Conservation (phyloP, 2,797 vertebrate genomes). For the Lithobates sylvaticus region DNA sequence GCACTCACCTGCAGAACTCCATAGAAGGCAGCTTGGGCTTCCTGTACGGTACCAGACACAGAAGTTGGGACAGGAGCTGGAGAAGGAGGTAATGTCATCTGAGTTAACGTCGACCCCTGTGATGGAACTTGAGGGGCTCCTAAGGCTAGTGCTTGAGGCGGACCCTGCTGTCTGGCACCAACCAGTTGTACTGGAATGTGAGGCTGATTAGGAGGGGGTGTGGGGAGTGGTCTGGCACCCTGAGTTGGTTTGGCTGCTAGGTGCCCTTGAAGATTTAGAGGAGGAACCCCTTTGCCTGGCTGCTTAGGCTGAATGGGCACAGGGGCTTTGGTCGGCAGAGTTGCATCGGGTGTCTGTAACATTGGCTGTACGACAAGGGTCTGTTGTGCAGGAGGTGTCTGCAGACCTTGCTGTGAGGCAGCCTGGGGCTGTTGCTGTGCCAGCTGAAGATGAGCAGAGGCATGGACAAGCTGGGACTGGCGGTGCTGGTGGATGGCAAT, state of each 20-base stretch:
- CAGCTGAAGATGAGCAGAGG: constrained; percentile 79
- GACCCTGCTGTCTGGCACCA: constrained; percentile 88
- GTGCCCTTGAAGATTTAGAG: constrained; percentile 54
- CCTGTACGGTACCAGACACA: constrained; percentile 40
- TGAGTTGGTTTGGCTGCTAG: constrained; percentile 52
- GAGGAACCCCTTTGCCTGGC: constrained; percentile 70
- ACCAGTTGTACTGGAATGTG: constrained; percentile 96
- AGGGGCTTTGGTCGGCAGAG: constrained; percentile 79
- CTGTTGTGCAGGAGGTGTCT: constrained; percentile 77
- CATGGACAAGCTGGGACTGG: constrained; percentile 82
- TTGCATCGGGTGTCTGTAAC: constrained; percentile 80
- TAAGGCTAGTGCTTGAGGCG: constrained; percentile 86
- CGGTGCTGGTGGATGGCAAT: constrained; percentile 83
- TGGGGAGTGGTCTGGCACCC: constrained; percentile 71
- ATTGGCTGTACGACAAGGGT: constrained; percentile 95
- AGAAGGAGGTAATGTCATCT: constrained; percentile 48
- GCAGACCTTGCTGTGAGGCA: constrained; percentile 74
- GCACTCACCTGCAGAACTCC: constrained; percentile 54
- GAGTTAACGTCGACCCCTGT: constrained; percentile 72
- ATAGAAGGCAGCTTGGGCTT: constrained; percentile 52
- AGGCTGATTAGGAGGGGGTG: constrained; percentile 72
- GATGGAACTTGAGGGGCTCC: constrained; percentile 73
- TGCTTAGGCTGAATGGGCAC: constrained; percentile 93
- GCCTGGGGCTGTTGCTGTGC: constrained; percentile 77
- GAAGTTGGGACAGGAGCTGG: constrained; percentile 39